Base-by-base conservation (phyloP, 2,113 vertebrate species). In the Mustela lutreola region DNA sequence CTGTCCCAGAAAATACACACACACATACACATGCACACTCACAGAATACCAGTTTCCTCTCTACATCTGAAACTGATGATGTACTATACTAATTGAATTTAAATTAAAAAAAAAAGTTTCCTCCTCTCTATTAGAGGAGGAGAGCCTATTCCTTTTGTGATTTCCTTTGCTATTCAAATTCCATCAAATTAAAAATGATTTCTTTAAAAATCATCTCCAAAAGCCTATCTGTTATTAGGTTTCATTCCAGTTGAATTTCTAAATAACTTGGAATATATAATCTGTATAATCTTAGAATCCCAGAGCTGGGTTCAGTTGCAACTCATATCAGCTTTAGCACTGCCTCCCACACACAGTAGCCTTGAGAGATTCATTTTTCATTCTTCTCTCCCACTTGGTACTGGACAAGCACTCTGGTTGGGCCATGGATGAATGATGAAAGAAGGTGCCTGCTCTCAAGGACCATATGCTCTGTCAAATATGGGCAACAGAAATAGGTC, bases 131-230 rank as follows among this genome's bases (percentile, higher is more conserved):
- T 91, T 85, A 48, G 15, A 87, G 9, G 3, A 56, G 5, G 53
- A 79, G 21, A 94, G 19, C 28, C 26, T 26, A 1, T 92, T 67
- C 3, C 22, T 82, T 21, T 94, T 73, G 26, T 31, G 11, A 67
- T 81, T 4, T 19, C 14, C 60, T 94, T 48, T 87, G 45, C 56
- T 16, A 73, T 75, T 19, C 65, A 94, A 62, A 75, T 92, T 87
- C 19, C 78, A n/a, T 28, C 26, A 39, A 80, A 71, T 87, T 80
- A 73, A 87, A 71, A 42, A 62, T 75, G 21, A 83, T 91, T 92
- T 92, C 11, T 82, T 91, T 79, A 60, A 86, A 97, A 90, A 50
- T 93, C 58, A 60, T 81, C 11, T 73, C 50, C 50, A 76, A 84
- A 97, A 28, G 11, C 16, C 53, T 60, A 26, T 80, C 39, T 95